A percentile compares a stretch with the other conserved stretches of the same genome.
Conservation (phyloP, 2,113 vertebrate species). For the Amblyornis subalaris region DNA sequence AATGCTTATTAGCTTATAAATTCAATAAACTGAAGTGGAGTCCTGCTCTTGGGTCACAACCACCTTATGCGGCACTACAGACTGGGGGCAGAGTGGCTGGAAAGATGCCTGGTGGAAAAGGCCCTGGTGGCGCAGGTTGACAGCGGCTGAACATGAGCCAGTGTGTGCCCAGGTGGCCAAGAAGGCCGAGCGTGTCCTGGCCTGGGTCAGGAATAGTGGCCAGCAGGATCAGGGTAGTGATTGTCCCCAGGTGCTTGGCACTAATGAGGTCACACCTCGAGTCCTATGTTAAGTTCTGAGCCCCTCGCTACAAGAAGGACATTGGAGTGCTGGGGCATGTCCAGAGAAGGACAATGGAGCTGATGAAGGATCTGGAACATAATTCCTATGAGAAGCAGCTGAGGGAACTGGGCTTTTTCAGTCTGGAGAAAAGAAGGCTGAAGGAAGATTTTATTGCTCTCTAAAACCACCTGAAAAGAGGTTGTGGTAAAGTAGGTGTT, state of each 20-base stretch:
- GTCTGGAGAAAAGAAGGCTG: neutral
- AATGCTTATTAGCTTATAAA: neutral
- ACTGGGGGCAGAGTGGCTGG: neutral
- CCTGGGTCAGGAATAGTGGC: neutral
- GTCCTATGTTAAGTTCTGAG: neutral
- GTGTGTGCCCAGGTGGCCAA: neutral
- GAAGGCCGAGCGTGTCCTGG: neutral
- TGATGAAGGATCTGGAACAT: neutral
- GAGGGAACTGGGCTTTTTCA: neutral
- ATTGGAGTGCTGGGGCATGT: neutral
- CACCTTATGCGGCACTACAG: neutral
- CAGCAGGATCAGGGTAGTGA: neutral
- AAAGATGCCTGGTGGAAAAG: neutral
- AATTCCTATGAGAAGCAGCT: neutral
- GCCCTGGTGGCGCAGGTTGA: neutral
- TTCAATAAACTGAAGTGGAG: neutral
- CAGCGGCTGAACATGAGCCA: neutral
- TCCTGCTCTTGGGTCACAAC: neutral
- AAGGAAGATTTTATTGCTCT: fast-evolving
- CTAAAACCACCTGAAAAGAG: neutral
- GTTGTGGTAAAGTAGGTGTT: neutral
- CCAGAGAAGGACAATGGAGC: neutral
- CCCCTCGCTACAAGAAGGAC: neutral
- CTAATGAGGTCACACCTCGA: neutral
- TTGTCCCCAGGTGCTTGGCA: neutral